A percentile compares a stretch with the other conserved stretches of the same genome.
These are phyloP conservation scores for Rousettus madagascariensis DNA, from an alignment of 2,797 vertebrate genomes.

Conservation along the genomic window DNA sequence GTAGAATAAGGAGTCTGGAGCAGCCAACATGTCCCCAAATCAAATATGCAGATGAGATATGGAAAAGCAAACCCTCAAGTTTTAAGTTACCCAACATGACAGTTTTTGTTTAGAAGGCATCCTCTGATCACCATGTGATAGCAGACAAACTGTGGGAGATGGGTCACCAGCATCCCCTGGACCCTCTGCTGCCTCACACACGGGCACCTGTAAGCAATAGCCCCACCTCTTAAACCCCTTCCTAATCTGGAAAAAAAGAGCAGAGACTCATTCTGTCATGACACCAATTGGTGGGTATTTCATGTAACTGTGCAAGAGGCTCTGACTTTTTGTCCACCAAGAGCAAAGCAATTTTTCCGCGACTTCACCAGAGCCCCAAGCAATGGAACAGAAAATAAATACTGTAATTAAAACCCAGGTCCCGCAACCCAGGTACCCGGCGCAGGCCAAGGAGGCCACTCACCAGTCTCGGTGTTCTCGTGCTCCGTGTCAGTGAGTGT, in stretches of 20 bases:
- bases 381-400: slow-evolving; percentile 5
- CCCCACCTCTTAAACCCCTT: slow-evolving; percentile 1
- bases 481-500: slow-evolving; percentile 98
- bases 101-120: not conserved
- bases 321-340: not conserved
- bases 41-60: not conserved
- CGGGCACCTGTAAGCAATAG: not conserved
- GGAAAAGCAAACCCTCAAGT: not conserved
- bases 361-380: not conserved
- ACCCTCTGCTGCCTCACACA: not conserved
- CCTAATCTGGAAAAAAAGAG: slow-evolving; percentile 63
- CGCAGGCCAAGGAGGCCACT: slow-evolving; percentile 53
- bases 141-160: not conserved
- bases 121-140: not conserved
- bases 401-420: not conserved
- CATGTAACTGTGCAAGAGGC: not conserved
- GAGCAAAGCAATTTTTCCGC: slow-evolving; percentile 63
- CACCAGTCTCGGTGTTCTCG: slow-evolving; percentile 97
- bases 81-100: not conserved
- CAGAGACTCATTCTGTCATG: slow-evolving; percentile 43
- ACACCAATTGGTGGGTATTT: slow-evolving; percentile 69
- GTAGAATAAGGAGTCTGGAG: not conserved
- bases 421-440: fast-evolving
- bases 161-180: fast-evolving
- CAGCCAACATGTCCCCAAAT: not conserved